Evolutionary conservation across 1,140 invertebrate genomes (phyloP), one percentile per base, ranked within the genome.

Genomic region (Achatina immaculata): DNA sequence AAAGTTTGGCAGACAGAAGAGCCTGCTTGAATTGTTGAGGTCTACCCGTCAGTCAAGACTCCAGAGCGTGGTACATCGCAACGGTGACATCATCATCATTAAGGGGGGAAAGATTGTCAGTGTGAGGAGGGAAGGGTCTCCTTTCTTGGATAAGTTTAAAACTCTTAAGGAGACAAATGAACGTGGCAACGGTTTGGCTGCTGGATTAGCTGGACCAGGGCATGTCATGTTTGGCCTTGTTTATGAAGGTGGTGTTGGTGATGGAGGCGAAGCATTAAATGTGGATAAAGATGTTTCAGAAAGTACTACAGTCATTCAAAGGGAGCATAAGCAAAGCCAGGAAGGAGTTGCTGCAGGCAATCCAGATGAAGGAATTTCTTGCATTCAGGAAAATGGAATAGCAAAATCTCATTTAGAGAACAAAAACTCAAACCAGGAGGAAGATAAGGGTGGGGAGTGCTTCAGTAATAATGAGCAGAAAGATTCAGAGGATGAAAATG

Each of bases 41-140:
- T 81, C 84, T 16, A 83, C 85, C 1, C 73, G 83, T 24, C 87
- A 87, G 84, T 86, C 86, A 19, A 81, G 83, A 14, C 85, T 84
- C 65, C 88, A 86, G 9, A 88, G 84, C 72, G 89, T 88, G 4
- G 83, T 90, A 28, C 89, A 88, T 31, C 83, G 85, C 43, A 87
- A 90, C 65, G 89, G 88, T 19, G 86, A 88, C 14, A 78, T 88
- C 3, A 87, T 90, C 48, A 85, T 89, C 40, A 85, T 89, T 43
- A 90, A 90, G 84, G 86, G 86, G 51, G 89, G 88, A 0, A 90
- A 90, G 82, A 89, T 90, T 71, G 86, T 90, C 62, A 88, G 88
- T 42, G 85, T 89, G 43, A 74, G 88, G 24, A 69, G 83, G 24
- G 42, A 36, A 38, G 40, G 38, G 28, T 73, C 24, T 66, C 78